Conservation (phyloP, 2,797 vertebrate species). For the Melanotaenia pygmaea region DNA sequence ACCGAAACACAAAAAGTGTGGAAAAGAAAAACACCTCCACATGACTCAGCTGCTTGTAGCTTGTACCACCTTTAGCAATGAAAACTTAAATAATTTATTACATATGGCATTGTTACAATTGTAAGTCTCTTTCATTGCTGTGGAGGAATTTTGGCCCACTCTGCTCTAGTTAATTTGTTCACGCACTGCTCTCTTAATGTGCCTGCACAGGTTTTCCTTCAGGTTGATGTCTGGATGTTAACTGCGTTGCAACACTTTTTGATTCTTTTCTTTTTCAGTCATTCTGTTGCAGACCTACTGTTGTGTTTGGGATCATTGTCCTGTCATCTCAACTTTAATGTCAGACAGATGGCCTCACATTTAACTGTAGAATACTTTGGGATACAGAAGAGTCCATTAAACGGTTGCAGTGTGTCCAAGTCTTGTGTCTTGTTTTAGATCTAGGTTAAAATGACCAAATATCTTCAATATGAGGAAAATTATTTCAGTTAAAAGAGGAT, state of each 20-base stretch:
- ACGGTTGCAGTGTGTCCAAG: neutral
- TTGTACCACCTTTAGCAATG: neutral
- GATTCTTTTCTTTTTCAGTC: neutral
- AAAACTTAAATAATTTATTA: neutral
- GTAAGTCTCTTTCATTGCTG: neutral
- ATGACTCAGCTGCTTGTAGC: neutral
- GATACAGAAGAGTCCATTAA: neutral
- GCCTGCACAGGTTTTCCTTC: neutral
- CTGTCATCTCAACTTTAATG: neutral
- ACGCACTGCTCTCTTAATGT: neutral
- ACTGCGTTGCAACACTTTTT: neutral
- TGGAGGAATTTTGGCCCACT: neutral
- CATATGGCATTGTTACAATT: neutral
- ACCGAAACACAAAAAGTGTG: neutral
- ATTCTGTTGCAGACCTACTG: neutral
- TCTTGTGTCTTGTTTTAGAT: too few species aligned
- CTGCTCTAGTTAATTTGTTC: neutral
- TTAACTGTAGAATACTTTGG: neutral
- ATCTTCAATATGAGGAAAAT: neutral
- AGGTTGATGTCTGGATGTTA: neutral
- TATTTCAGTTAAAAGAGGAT: neutral
- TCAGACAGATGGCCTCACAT: neutral
- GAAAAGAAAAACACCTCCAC: neutral
- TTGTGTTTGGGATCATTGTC: neutral
- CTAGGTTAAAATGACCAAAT: neutral